Base-by-base conservation (phyloP, 2,888 invertebrate species). In the Scaptomyza flava region DNA sequence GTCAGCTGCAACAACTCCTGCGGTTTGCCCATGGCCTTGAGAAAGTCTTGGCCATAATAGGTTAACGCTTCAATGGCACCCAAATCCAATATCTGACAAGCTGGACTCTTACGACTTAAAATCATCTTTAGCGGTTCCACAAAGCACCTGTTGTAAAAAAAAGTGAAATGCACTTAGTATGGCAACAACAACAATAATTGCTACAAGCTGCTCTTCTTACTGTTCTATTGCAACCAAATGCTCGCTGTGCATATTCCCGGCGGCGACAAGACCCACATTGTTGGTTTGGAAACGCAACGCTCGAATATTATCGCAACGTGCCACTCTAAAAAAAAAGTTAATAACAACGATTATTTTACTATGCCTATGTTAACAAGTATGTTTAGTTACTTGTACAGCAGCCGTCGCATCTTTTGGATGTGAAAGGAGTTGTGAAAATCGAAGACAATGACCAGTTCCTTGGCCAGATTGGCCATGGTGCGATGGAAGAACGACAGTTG, bases 1-100 rank as follows among this genome's bases (percentile, higher is more conserved):
- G 95, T 95, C 45, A 96, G 92, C 71, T 94, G 93, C 65, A 93
- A 93, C 51, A 96, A 90, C 64, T 94, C 93, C 77, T 93, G 93
- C 48, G 94, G 92, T 68, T 92, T 91, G 52, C 91, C 87, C 63
- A 90, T 81, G 56, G 91, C 90, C 78, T 91, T 91, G 2, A 92
- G 73, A 69, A 91, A 89, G 68, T 92, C 92, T 57, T 88, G 81
- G 57, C 91, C 91, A 68, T 91, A 91, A 59, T 91, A 90, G 33
- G 91, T 91, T 45, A 92, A 80, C 61, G 90, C 89, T 85, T 92
- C 92, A 64, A 91, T 91, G 67, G 91, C 90, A 74, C 92, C 92
- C 63, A 92, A 80, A 82, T 92, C 92, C 60, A 92, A 79, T 42
- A 88, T 65, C 73, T 90, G 90, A 59, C 91, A 90, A 42, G 90